These are phyloP conservation scores for Tetragnatha montana DNA, from an alignment of 2,888 invertebrate species.

Conservation along the genomic window DNA sequence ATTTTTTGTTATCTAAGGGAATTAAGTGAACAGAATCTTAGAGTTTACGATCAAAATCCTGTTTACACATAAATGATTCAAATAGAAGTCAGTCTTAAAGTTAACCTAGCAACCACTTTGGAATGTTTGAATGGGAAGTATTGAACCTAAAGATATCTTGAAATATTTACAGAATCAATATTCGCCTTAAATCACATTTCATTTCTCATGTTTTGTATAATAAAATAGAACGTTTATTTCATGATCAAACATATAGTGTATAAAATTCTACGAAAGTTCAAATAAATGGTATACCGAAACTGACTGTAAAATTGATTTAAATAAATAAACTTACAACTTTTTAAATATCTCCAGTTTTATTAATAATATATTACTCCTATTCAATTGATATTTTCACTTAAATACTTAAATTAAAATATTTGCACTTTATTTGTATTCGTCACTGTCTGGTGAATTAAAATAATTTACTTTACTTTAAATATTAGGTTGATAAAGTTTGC, in stretches of 20 bases:
- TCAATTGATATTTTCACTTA: no score
- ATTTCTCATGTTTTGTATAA: neutral
- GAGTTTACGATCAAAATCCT: slow-evolving; percentile 56
- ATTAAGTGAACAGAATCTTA: slow-evolving; percentile 44
- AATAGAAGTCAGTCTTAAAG: slow-evolving; percentile 4
- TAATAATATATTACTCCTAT: no score
- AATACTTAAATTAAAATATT: no score
- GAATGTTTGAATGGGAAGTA: slow-evolving; percentile 15
- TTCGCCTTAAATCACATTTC: slow-evolving; percentile 3
- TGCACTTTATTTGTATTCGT: no score
- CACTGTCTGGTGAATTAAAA: no score
- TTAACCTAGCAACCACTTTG: slow-evolving; percentile 1
- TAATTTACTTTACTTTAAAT: no score
- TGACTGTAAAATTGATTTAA: no score
- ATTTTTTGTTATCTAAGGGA: slow-evolving; percentile 24
- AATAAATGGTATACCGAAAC: neutral
- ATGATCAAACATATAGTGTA: neutral
- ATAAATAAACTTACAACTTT: no score
- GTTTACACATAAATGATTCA: slow-evolving; percentile 63
- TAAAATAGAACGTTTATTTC: neutral
- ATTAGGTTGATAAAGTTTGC: no score
- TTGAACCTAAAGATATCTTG: neutral
- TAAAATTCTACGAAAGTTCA: neutral
- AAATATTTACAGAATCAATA: slow-evolving; percentile 30
- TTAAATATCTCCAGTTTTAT: no score